Evolutionary conservation across 2,888 invertebrate species (phyloP), one percentile per base, ranked within the genome.

Genomic region (Nasonia oneida): DNA sequence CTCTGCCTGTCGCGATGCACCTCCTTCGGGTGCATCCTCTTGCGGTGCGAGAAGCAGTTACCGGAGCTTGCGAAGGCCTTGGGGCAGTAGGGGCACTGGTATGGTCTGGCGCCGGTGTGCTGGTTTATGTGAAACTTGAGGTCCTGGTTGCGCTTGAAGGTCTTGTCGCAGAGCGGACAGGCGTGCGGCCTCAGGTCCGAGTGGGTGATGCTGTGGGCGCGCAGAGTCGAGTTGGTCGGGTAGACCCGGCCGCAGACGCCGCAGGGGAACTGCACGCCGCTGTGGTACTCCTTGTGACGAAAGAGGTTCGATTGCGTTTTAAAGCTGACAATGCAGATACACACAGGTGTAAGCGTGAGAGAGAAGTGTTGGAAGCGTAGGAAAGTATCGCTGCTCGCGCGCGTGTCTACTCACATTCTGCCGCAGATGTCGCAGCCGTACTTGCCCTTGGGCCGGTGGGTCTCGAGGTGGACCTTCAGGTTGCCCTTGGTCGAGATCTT

Each of bases 121-220:
- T 96, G 96, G 91, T 96, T 96, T 90, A 96, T 95, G 91, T 96
- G 96, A 91, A 96, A 96, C 95, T 96, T 96, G 87, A 96, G 94
- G 92, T 96, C 96, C 92, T 96, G 96, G 91, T 96, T 96, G 88
- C 96, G 94, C 91, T 96, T 96, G 90, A 96, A 96, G 37, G 95
- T 95, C 92, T 96, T 96, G 91, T 95, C 95, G 92, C 96, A 96
- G 78, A 95, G 93, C 57, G 95, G 94, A 90, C 96, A 96, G 85
- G 95, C 94, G 90, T 96, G 96, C 0, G 96, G 96, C 89, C 96
- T 94, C 75, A 96, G 94, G 91, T 95, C 95, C 88, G 96, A 96
- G 89, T 96, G 96, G 53, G 96, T 95, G 86, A 96, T 95, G 89
- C 95, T 96, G 92, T 96, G 96, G 18, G 96, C 96, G 88, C 95